Conservation (phyloP, 2,113 vertebrate genomes). For the Eidolon helvum region DNA sequence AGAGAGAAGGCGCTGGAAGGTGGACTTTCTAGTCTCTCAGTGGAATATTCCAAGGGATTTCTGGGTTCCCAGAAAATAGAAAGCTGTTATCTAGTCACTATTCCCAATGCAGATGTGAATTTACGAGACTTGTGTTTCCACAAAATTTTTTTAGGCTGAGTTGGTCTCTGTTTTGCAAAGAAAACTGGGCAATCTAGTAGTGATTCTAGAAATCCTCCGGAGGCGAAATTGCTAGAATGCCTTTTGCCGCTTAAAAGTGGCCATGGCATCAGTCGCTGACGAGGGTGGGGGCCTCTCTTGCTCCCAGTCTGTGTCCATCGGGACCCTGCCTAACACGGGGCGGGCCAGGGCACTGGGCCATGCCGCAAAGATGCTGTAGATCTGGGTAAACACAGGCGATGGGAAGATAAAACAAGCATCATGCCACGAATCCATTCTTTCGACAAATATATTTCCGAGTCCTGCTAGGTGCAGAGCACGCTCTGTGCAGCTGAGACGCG, state of each 20-base stretch:
- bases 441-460: too few relatives aligned
- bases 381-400: neutral
- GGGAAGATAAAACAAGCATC: neutral
- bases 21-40: neutral
- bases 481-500: accelerated
- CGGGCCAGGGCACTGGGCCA: neutral
- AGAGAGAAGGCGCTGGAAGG: neutral
- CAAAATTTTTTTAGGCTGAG: neutral
- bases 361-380: neutral
- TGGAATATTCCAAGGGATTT: neutral
- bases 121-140: neutral
- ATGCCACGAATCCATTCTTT: neutral
- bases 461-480: neutral
- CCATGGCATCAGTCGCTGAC: neutral
- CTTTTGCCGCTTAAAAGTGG: neutral
- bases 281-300: neutral
- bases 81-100: neutral
- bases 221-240: neutral
- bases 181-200: neutral
- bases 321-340: too few relatives aligned
- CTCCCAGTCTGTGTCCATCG: accelerated
- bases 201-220: neutral
- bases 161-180: neutral
- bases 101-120: neutral
- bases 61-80: neutral